phyloP scores from a whole-genome alignment of 2,797 vertebrate species.

The Gallinago nigripennis region DNA sequence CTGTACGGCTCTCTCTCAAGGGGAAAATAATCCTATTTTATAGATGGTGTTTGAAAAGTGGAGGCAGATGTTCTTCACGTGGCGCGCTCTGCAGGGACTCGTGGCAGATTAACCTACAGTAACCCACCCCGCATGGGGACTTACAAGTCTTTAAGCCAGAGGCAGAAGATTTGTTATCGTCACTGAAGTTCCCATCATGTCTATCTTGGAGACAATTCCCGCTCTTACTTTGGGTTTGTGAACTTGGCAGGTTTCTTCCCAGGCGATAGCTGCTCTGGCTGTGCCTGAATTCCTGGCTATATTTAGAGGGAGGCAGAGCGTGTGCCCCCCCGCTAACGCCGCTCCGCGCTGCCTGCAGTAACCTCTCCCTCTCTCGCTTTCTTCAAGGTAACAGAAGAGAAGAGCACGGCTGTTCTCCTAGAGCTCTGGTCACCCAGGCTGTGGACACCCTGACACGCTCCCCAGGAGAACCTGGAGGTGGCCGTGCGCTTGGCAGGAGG shows the following conservation, averaged over 20 bases:
- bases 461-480: slow-evolving; percentile 74
- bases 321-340: background rate
- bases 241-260: background rate
- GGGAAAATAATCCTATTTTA: slow-evolving; percentile 21
- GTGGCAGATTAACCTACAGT: slow-evolving; percentile 26
- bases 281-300: background rate
- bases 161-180: background rate
- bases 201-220: background rate
- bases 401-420: slow-evolving; percentile 78
- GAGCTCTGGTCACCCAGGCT: slow-evolving; percentile 73
- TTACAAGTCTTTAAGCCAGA: background rate
- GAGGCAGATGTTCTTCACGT: slow-evolving; percentile 42
- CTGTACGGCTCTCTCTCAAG: background rate
- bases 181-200: accelerated
- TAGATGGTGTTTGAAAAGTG: background rate
- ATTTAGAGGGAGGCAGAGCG: background rate
- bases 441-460: slow-evolving; percentile 71
- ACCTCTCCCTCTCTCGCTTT: slow-evolving; percentile 58
- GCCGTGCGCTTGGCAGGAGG: slow-evolving; percentile 76
- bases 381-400: slow-evolving; percentile 79
- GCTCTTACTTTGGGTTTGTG: background rate
- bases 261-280: background rate
- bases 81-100: background rate
- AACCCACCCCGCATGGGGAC: background rate
- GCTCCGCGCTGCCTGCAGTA: background rate